These are phyloP conservation scores for Caenorhabditis doughertyi DNA, from an alignment of 2,888 invertebrate species.

Conservation along the genomic window DNA sequence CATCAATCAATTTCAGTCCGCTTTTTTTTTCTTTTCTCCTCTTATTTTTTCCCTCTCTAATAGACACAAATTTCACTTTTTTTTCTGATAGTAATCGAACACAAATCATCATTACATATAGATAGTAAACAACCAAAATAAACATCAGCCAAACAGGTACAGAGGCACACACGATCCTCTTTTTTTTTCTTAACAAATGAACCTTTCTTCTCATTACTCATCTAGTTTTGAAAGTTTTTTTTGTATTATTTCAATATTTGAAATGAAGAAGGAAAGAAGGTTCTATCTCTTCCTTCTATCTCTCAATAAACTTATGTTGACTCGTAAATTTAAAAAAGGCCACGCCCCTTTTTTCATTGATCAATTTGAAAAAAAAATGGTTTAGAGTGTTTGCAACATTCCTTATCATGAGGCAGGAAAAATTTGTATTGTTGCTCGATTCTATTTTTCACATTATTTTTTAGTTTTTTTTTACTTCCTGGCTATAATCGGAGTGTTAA, in stretches of 20 bases:
- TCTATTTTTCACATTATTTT: background rate
- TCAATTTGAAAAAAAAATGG: no score
- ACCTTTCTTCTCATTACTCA: background rate
- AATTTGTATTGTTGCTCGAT: background rate
- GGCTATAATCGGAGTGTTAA: background rate
- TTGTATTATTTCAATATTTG: background rate
- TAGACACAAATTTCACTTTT: background rate
- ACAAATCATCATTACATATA: no score
- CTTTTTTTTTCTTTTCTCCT: no score
- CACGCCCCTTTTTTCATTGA: background rate
- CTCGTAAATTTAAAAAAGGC: constrained; percentile 12
- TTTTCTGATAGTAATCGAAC: constrained; percentile 17
- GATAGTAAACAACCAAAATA: constrained; percentile 22
- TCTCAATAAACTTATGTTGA: background rate
- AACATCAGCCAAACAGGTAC: constrained; percentile 8
- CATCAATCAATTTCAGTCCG: constrained; percentile 17
- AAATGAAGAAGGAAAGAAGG: background rate
- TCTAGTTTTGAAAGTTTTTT: background rate
- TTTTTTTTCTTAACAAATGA: background rate
- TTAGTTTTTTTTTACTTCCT: constrained; percentile 2
- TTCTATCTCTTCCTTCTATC: background rate
- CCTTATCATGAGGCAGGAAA: background rate
- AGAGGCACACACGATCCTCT: background rate
- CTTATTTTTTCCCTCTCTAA: background rate
- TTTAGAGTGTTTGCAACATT: background rate